Percentiles rank a stretch among this genome's conserved stretches.
These are phyloP conservation scores for Synaphobranchus kaupii DNA, from an alignment of 2,797 vertebrate genomes.

Conservation along the genomic window DNA sequence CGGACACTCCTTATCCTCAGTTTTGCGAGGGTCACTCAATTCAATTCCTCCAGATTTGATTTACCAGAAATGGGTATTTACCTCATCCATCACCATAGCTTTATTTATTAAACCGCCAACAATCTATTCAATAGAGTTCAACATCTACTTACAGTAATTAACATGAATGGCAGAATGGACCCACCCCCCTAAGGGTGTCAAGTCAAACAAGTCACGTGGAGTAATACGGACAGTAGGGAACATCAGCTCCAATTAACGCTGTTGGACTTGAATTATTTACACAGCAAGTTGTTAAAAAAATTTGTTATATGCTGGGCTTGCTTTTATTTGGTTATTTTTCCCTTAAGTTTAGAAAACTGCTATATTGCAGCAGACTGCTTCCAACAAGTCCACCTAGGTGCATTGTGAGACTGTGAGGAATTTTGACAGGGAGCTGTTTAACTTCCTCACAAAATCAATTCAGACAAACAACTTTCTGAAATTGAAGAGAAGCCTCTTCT, in stretches of 20 bases:
- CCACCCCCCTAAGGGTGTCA: slow-evolving; percentile 29
- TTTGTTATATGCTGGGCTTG: slow-evolving; percentile 57
- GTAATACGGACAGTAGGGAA: slow-evolving; percentile 45
- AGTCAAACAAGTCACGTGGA: slow-evolving; percentile 41
- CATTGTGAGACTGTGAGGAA: slow-evolving; percentile 25
- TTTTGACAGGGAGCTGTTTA: neutral
- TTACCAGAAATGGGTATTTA: slow-evolving; percentile 60
- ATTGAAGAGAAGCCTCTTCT: neutral
- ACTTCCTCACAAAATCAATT: neutral
- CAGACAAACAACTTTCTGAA: neutral
- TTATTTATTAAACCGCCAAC: slow-evolving; percentile 71
- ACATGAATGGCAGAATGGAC: slow-evolving; percentile 69
- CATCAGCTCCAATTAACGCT: slow-evolving; percentile 66
- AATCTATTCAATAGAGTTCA: slow-evolving; percentile 68
- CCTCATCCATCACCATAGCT: slow-evolving; percentile 74
- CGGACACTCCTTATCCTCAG: slow-evolving; percentile 23
- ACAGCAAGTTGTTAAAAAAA: slow-evolving; percentile 60
- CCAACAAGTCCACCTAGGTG: slow-evolving; percentile 7
- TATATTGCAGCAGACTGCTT: neutral
- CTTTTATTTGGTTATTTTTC: slow-evolving; percentile 31
- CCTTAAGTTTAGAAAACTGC: neutral
- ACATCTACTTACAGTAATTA: slow-evolving; percentile 77
- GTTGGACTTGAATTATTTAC: slow-evolving; percentile 58
- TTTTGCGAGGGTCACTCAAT: slow-evolving; percentile 43
- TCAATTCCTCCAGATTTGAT: slow-evolving; percentile 60